Evolutionary conservation across 2,113 vertebrate species (phyloP).

Genomic region (Mormyrus lacerda): DNA sequence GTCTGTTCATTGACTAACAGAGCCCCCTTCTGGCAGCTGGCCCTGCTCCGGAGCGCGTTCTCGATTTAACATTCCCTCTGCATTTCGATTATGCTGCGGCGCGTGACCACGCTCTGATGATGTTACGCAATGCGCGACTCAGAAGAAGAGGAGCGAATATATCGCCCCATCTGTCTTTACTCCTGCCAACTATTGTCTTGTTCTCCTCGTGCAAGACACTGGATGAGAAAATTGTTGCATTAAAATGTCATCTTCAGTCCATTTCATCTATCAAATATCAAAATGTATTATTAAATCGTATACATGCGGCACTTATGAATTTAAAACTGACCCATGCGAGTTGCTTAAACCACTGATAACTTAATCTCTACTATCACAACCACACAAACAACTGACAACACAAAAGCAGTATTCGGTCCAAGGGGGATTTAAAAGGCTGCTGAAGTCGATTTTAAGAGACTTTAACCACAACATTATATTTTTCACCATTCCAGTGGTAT

Average conservation of each 20-base stretch:
- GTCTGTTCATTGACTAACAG: slow-evolving; percentile 17
- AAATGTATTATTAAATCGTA: background rate
- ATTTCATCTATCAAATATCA: background rate
- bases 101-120: background rate
- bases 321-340: background rate
- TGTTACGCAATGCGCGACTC: background rate
- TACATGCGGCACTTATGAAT: background rate
- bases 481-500: background rate
- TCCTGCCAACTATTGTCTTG: background rate
- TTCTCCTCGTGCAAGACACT: background rate
- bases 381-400: background rate
- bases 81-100: background rate
- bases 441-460: slow-evolving; percentile 12
- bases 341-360: background rate
- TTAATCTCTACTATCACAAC: background rate
- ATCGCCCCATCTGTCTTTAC: background rate
- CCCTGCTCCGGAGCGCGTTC: background rate
- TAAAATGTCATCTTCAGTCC: background rate
- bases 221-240: background rate
- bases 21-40: slow-evolving; percentile 17
- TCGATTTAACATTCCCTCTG: background rate
- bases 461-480: slow-evolving; percentile 41
- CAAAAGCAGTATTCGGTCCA: background rate
- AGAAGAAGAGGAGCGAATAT: background rate
- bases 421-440: background rate